Conservation (phyloP, 2,888 invertebrate species). For the Sepiola atlantica region DNA sequence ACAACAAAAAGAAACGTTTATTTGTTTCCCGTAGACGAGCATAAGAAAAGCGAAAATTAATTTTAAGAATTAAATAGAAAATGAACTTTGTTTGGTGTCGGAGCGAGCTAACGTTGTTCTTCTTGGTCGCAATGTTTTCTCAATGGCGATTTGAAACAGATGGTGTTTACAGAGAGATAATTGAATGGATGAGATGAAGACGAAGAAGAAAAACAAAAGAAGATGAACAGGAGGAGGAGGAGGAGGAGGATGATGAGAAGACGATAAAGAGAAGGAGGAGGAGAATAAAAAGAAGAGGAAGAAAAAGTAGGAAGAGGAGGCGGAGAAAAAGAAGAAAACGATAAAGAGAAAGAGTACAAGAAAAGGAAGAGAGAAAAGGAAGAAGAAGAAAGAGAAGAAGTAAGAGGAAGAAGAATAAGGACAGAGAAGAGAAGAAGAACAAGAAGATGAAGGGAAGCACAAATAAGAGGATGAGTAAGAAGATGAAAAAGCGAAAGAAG, state of each 20-base stretch:
- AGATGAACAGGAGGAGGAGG: neutral
- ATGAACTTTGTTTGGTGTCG: neutral
- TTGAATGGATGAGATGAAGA: neutral
- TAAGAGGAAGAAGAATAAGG: neutral
- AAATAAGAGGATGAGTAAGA: neutral
- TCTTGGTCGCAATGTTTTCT: neutral
- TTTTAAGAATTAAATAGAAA: neutral
- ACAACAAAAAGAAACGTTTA: neutral
- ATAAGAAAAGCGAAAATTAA: slow-evolving; percentile 1
- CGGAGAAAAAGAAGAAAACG: neutral
- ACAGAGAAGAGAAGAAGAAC: neutral
- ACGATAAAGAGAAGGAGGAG: neutral
- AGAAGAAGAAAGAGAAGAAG: neutral
- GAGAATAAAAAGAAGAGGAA: neutral
- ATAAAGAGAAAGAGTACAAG: neutral
- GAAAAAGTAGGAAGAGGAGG: neutral
- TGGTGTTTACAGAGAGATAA: slow-evolving; percentile 20
- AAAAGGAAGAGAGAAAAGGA: neutral
- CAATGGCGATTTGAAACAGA: neutral
- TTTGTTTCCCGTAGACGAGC: neutral
- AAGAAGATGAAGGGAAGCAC: neutral
- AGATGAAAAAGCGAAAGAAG: neutral
- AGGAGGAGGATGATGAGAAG: neutral
- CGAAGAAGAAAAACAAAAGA: no score
- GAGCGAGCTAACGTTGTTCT: neutral